These are phyloP conservation scores for Corynorhinus townsendii DNA, from an alignment of 2,113 vertebrate genomes.

Conservation along the genomic window DNA sequence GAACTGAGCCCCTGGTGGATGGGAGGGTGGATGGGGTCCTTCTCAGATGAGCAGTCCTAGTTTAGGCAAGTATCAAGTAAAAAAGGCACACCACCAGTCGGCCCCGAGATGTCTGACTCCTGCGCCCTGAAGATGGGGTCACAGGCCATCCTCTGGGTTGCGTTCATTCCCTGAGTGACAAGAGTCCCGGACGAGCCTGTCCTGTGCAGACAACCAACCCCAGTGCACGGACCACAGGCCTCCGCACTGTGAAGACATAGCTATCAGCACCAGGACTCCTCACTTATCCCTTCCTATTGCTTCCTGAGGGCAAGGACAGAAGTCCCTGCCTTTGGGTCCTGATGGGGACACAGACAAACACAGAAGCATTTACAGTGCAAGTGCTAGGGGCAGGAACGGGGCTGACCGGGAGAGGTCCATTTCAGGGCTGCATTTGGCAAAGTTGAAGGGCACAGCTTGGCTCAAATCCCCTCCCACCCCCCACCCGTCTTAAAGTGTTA, in stretches of 20 bases:
- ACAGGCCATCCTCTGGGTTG: too few relatives aligned
- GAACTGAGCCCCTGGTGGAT: rapidly evolving
- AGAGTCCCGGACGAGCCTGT: background rate
- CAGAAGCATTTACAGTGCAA: rapidly evolving
- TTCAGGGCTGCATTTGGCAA: background rate
- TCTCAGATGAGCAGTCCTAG: too few relatives aligned
- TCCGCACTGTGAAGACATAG: rapidly evolving
- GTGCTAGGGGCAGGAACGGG: rapidly evolving
- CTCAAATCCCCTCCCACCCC: too few relatives aligned
- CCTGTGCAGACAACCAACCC: background rate
- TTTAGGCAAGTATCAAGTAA: too few relatives aligned
- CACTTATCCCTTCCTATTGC: rapidly evolving
- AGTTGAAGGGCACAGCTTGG: background rate
- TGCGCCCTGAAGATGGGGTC: background rate
- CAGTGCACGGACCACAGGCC: rapidly evolving
- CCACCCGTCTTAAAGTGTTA: background rate
- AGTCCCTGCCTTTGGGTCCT: background rate
- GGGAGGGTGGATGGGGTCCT: rapidly evolving
- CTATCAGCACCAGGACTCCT: rapidly evolving
- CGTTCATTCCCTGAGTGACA: background rate
- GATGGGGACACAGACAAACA: background rate
- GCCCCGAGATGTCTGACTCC: too few relatives aligned
- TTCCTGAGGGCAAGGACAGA: background rate
- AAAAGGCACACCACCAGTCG: background rate
- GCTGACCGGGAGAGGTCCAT: rapidly evolving